These are phyloP conservation scores for Ariopsis seemanni DNA, from an alignment of 2,113 vertebrate species.

Conservation along the genomic window DNA sequence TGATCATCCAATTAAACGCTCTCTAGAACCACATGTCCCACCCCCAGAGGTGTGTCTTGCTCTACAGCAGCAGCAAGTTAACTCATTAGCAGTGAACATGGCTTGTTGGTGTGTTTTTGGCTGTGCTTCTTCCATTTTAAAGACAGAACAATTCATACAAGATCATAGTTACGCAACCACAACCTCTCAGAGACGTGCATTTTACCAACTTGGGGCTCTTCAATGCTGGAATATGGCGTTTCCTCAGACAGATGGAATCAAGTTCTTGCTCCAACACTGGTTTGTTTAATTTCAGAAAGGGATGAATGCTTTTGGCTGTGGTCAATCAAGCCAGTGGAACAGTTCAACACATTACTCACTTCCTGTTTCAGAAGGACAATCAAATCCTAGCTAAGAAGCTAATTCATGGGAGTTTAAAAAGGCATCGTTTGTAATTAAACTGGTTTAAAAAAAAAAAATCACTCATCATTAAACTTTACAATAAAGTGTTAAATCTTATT, in stretches of 20 bases:
- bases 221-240: not conserved
- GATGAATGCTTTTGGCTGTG: not conserved
- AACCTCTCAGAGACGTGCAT: not conserved
- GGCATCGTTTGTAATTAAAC: no score
- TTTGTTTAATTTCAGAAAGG: not conserved
- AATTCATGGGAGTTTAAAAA: no score
- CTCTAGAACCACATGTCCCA: not conserved
- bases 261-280: not conserved
- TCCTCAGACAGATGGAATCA: not conserved
- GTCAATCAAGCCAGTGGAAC: not conserved
- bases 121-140: no score
- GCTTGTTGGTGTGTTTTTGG: no score
- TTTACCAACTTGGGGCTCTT: not conserved
- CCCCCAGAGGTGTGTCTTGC: not conserved
- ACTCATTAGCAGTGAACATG: no score
- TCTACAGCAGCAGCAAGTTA: not conserved
- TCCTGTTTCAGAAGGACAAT: not conserved
- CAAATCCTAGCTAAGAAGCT: no score
- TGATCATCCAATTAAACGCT: not conserved
- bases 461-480: no score
- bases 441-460: no score
- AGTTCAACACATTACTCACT: not conserved
- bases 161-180: no score
- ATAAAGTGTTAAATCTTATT: no score
- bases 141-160: no score